phyloP scores from a whole-genome alignment of 2,113 vertebrate species.

The Pardalotus punctatus region DNA sequence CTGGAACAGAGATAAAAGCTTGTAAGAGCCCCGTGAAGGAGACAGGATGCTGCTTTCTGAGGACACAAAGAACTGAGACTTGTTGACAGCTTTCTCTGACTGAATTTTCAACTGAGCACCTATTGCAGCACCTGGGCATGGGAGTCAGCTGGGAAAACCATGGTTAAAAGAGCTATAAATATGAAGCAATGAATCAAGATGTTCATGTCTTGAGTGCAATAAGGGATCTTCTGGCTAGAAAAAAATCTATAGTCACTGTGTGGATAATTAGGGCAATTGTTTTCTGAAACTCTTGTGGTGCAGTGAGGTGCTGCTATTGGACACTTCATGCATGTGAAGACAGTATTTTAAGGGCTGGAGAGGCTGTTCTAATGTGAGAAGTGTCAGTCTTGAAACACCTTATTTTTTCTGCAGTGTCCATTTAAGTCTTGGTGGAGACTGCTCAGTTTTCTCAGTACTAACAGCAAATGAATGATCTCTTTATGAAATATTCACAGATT shows the following conservation, averaged over 20 bases:
- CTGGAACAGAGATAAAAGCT: background rate
- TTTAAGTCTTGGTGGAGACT: background rate
- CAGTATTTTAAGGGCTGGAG: background rate
- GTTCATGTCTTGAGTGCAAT: background rate
- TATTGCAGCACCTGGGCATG: background rate
- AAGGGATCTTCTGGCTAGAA: background rate
- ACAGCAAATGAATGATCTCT: background rate
- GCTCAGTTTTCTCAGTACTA: background rate
- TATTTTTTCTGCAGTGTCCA: background rate
- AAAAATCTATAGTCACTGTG: background rate
- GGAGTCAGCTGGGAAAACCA: background rate
- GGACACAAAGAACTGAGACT: background rate
- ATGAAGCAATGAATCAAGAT: background rate
- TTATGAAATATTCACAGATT: background rate
- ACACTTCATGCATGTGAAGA: fast-evolving
- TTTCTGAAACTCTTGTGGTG: background rate
- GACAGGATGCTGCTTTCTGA: background rate
- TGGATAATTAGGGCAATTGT: background rate
- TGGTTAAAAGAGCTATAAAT: background rate
- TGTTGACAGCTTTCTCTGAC: background rate
- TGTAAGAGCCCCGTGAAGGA: background rate
- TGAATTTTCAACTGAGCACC: background rate
- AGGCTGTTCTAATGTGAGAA: background rate
- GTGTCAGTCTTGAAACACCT: background rate
- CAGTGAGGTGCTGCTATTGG: background rate